Conservation (phyloP, 2,797 vertebrate genomes). For the Dermochelys coriacea region DNA sequence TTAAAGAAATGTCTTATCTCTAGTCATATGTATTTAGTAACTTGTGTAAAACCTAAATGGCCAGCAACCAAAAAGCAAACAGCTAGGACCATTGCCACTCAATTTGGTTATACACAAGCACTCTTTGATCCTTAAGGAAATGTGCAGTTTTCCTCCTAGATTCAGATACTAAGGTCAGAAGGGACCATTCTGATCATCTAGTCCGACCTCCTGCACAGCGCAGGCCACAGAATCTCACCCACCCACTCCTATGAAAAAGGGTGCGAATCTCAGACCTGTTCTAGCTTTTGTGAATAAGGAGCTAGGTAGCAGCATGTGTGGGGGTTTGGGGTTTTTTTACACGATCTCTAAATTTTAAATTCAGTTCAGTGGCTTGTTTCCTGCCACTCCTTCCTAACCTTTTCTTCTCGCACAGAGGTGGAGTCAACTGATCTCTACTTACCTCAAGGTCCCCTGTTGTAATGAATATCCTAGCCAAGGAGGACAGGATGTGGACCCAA, state of each 20-base stretch:
- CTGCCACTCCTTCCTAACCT: not conserved
- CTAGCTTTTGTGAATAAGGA: constrained; percentile 51
- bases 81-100: not conserved
- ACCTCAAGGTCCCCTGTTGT: not conserved
- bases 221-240: no score
- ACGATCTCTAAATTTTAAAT: constrained; percentile 3
- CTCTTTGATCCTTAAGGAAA: constrained; percentile 4
- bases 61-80: not conserved
- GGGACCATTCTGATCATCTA: no score
- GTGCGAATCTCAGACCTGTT: not conserved
- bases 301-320: not conserved
- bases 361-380: not conserved
- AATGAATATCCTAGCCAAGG: not conserved
- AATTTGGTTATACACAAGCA: not conserved
- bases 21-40: not conserved
- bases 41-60: constrained; percentile 1
- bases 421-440: not conserved
- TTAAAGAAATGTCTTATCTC: not conserved
- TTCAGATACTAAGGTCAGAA: no score
- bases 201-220: no score
- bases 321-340: not conserved
- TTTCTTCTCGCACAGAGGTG: not conserved
- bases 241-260: no score
- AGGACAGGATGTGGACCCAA: not conserved
- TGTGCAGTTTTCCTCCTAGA: not conserved